Percentiles rank a stretch among this genome's conserved stretches.
Conservation (phyloP, 2,888 invertebrate genomes). For the Oxyteleia sp. region DNA sequence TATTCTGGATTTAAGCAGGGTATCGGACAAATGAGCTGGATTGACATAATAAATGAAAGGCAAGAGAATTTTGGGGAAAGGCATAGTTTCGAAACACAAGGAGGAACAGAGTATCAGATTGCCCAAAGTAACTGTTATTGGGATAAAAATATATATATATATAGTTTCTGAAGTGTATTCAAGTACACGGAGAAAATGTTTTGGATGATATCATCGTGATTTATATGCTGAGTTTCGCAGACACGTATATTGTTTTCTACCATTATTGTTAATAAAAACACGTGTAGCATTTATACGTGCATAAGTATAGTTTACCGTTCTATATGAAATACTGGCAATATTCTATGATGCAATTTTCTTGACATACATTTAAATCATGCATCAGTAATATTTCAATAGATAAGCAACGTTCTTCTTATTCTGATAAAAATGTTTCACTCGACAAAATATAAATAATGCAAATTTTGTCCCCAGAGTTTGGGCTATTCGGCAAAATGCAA, state of each 20-base stretch:
- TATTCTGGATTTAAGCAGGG: no score
- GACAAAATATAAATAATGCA: no score
- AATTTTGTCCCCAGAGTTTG: no score
- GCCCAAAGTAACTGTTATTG: conserved; percentile 21
- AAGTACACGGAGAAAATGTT: conserved; percentile 28
- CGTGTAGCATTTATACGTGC: conserved; percentile 13
- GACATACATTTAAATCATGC: no score
- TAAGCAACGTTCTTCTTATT: no score
- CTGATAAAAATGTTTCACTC: no score
- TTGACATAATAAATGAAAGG: not conserved
- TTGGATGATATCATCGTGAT: conserved; percentile 20
- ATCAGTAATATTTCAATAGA: no score
- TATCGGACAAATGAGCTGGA: not conserved
- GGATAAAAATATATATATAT: conserved; percentile 26
- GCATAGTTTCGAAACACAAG: conserved; percentile 3
- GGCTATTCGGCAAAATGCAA: no score
- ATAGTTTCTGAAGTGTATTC: conserved; percentile 19
- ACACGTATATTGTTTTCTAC: conserved; percentile 5
- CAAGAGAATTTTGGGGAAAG: not conserved
- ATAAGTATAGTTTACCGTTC: no score
- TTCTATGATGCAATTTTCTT: no score
- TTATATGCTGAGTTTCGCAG: conserved; percentile 8
- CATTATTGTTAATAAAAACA: conserved; percentile 10
- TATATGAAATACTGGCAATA: no score
- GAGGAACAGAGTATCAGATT: conserved; percentile 21